Conservation (phyloP, 53 echinoderm and acorn worm genomes). For the Astropecten irregularis region DNA sequence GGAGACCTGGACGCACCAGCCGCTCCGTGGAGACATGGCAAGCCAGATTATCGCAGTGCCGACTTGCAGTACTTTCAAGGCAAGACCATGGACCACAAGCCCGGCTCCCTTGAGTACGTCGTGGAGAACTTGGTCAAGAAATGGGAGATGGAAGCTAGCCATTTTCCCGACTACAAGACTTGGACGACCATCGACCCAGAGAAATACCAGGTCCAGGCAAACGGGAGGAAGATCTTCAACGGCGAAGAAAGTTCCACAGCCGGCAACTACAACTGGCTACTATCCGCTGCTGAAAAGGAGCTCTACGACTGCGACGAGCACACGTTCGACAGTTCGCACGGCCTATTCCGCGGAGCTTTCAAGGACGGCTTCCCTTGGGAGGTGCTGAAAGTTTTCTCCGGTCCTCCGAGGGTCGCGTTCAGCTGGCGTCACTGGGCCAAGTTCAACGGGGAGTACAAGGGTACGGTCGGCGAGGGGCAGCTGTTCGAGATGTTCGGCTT, state of each 20-base stretch:
- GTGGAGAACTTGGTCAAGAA: constrained; percentile 83
- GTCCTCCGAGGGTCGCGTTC: constrained; percentile 67
- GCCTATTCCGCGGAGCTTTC: constrained; percentile 66
- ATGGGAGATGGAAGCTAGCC: constrained; percentile 81
- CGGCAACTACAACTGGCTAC: constrained; percentile 76
- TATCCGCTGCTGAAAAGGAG: constrained; percentile 40
- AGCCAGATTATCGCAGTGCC: constrained; percentile 68
- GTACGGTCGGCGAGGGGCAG: neutral
- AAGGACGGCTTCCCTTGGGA: constrained; percentile 80
- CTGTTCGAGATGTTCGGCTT: constrained; percentile 52
- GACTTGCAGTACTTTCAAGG: constrained; percentile 62
- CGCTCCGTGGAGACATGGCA: constrained; percentile 54
- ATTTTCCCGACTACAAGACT: constrained; percentile 53
- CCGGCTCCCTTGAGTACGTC: constrained; percentile 67
- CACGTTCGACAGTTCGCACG: constrained; percentile 62
- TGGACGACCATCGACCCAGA: constrained; percentile 51
- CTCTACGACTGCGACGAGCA: constrained; percentile 64
- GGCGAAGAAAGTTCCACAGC: constrained; percentile 30
- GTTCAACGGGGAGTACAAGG: constrained; percentile 59
- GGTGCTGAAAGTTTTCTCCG: constrained; percentile 44
- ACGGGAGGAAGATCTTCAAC: constrained; percentile 45
- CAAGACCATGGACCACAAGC: constrained; percentile 62
- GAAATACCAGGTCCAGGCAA: constrained; percentile 50
- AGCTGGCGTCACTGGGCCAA: constrained; percentile 74
- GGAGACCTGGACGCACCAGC: constrained; percentile 49